Percentiles rank a stretch among this genome's conserved stretches.
Evolutionary conservation across 2,888 invertebrate genomes (phyloP).

Genomic region (Rhaphigaster nebulosa): DNA sequence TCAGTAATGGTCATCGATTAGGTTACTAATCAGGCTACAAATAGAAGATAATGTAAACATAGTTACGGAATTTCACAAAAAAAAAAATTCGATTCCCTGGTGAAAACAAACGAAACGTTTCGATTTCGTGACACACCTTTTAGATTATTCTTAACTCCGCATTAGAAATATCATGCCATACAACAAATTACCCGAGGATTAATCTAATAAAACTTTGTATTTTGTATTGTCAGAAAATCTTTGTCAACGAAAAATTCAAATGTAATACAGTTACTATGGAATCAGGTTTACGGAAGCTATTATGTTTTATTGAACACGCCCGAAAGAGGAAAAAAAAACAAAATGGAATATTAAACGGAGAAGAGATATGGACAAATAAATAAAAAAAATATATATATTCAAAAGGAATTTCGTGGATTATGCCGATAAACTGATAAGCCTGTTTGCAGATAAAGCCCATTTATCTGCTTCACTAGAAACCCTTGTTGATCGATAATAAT

Average conservation of each 20-base stretch:
- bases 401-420: neutral
- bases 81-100: no score
- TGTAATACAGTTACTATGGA: neutral
- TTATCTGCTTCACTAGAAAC: slow-evolving; percentile 1
- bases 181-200: no score
- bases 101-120: no score
- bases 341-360: neutral
- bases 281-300: neutral
- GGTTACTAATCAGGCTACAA: no score
- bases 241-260: neutral
- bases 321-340: neutral
- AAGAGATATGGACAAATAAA: neutral
- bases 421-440: neutral
- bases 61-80: no score
- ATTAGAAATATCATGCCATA: no score
- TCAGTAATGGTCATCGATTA: no score
- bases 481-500: slow-evolving; percentile 1
- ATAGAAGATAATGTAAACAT: no score
- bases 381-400: neutral
- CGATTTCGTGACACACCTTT: no score
- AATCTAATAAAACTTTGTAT: no score
- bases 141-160: no score
- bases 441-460: neutral
- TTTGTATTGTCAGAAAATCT: no score
- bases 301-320: neutral